phyloP scores from a whole-genome alignment of 2,888 invertebrate genomes.

The Drosophila nr. medialis region DNA sequence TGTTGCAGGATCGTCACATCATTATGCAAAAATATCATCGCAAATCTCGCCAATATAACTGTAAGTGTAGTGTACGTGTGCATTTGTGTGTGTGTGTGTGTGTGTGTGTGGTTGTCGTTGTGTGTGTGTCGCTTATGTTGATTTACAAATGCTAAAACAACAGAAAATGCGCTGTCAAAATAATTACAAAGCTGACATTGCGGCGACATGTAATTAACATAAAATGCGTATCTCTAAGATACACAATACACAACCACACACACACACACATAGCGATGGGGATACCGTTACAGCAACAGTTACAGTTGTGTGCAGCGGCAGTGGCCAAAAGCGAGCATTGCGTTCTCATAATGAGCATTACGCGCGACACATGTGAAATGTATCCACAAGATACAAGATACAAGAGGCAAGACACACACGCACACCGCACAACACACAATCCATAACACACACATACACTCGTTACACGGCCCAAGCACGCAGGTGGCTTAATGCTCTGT shows the following conservation, averaged over 20 bases:
- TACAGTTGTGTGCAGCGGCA: conserved; percentile 28
- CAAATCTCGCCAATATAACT: conserved; percentile 59
- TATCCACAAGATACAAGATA: conserved; percentile 57
- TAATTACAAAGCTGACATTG: conserved; percentile 70
- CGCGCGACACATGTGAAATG: conserved; percentile 59
- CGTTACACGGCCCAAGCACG: conserved; percentile 28
- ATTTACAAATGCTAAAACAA: conserved; percentile 59
- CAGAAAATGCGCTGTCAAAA: conserved; percentile 70
- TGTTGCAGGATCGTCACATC: conserved; percentile 59
- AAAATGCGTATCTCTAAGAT: conserved; percentile 63
- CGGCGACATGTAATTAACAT: conserved; percentile 74
- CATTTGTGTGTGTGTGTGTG: conserved; percentile 2
- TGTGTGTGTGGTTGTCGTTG: conserved; percentile 4
- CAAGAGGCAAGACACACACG: conserved; percentile 7
- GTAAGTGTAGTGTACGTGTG: conserved; percentile 18
- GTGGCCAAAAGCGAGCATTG: conserved; percentile 31
- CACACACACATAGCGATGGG: conserved; percentile 2
- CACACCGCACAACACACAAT: not conserved
- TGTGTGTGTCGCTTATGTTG: conserved; percentile 43
- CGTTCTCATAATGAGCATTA: conserved; percentile 57
- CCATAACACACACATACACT: not conserved
- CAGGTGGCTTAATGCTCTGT: conserved; percentile 67
- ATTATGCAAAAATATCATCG: conserved; percentile 61
- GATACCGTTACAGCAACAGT: conserved; percentile 3
- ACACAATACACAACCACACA: conserved; percentile 29